phyloP scores from a whole-genome alignment of 2,888 invertebrate species.

The Amorpha juglandis region DNA sequence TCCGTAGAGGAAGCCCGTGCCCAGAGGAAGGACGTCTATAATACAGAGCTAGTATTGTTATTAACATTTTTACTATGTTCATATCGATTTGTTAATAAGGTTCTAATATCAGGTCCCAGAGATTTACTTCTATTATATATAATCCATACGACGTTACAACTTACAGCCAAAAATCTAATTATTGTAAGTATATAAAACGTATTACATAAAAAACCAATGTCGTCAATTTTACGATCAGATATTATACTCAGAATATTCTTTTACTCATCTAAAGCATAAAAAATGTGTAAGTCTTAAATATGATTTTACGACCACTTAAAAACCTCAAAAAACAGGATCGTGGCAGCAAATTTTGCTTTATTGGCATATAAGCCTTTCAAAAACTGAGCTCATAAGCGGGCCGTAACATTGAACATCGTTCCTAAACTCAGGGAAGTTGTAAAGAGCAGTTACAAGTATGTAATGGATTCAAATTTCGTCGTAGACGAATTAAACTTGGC shows the following conservation, averaged over 20 bases:
- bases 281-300: background rate
- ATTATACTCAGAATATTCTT: too few species aligned
- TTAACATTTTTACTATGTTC: background rate
- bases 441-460: constrained; percentile 39
- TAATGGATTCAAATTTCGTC: constrained; percentile 33
- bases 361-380: background rate
- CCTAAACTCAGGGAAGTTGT: constrained; percentile 28
- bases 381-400: constrained; percentile 1
- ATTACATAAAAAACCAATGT: background rate
- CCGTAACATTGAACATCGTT: constrained; percentile 4
- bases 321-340: background rate
- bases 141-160: too few species aligned
- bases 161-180: background rate
- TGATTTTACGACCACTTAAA: background rate
- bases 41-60: background rate
- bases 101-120: background rate
- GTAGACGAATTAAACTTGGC: constrained; percentile 52
- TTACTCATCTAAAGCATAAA: background rate
- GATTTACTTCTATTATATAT: background rate
- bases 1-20: too few species aligned
- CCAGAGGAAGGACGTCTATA: too few species aligned
- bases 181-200: background rate
- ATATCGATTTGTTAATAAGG: background rate
- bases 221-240: background rate
- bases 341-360: background rate